Evolutionary conservation across 64 coral and sea anemone genomes (phyloP).

Genomic region (Pocillopora verrucosa): DNA sequence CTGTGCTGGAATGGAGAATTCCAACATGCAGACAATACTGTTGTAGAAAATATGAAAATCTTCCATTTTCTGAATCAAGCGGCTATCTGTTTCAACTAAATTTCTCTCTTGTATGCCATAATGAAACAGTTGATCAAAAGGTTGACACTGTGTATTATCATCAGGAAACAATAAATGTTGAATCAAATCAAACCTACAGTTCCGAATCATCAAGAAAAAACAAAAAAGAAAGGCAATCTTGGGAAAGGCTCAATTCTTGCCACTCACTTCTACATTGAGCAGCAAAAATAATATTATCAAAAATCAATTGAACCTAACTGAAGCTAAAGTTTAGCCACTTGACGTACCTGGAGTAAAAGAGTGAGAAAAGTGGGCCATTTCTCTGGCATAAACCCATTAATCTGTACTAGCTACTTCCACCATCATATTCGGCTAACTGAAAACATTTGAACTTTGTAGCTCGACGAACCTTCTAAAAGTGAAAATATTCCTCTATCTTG

Average conservation of each 20-base stretch:
- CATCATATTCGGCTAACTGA: neutral
- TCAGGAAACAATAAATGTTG: conserved; percentile 19
- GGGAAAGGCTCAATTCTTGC: conserved; percentile 22
- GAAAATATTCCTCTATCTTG: neutral
- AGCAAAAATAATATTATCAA: neutral
- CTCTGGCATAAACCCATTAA: conserved; percentile 2
- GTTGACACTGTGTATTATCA: conserved; percentile 10
- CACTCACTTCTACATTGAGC: conserved; percentile 2
- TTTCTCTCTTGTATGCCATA: neutral
- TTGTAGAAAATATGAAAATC: neutral
- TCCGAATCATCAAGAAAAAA: neutral
- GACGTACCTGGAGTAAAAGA: conserved; percentile 16
- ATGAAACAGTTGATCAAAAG: neutral
- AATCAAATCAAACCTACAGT: conserved; percentile 12
- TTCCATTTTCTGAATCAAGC: neutral
- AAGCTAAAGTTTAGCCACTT: conserved; percentile 12
- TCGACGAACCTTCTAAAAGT: conserved; percentile 1
- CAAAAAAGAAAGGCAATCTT: conserved; percentile 8
- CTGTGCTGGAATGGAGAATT: neutral
- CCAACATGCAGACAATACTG: neutral
- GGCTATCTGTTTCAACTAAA: neutral
- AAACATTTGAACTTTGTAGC: neutral
- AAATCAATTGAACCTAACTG: neutral
- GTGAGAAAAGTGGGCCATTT: conserved; percentile 10
- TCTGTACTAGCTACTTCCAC: neutral